These are phyloP conservation scores for Augochlorella aurata DNA, from an alignment of 2,888 invertebrate genomes.

Conservation along the genomic window DNA sequence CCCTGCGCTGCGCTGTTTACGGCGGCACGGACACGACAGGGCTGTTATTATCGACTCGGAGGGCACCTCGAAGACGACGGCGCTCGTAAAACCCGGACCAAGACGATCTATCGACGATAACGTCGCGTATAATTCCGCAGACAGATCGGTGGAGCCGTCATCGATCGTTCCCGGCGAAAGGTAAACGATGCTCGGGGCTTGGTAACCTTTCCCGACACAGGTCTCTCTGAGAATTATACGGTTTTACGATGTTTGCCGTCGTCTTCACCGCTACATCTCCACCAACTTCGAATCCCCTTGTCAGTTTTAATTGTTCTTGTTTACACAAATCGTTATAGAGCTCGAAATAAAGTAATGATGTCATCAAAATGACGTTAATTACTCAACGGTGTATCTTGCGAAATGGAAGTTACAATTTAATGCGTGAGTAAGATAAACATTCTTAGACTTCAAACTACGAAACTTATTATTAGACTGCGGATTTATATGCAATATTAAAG, in stretches of 20 bases:
- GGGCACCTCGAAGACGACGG: conserved; percentile 5
- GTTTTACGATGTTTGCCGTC: conserved; percentile 6
- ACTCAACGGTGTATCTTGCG: too few relatives aligned
- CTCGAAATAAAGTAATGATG: too few relatives aligned
- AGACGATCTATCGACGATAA: conserved; percentile 7
- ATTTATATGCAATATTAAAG: too few relatives aligned
- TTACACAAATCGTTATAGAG: too few relatives aligned
- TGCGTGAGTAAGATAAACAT: too few relatives aligned
- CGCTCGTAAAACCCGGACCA: background rate
- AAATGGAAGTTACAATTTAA: too few relatives aligned
- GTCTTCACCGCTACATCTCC: background rate
- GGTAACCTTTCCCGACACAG: background rate
- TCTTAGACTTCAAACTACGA: too few relatives aligned
- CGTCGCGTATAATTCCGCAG: background rate
- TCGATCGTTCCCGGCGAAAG: conserved; percentile 6
- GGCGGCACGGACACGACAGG: background rate
- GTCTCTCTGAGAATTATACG: conserved; percentile 6
- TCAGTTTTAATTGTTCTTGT: too few relatives aligned
- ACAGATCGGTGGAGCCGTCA: background rate
- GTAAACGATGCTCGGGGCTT: background rate
- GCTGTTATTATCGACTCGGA: background rate
- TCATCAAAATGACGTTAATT: too few relatives aligned
- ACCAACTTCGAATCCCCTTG: too few relatives aligned
- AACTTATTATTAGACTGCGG: too few relatives aligned
- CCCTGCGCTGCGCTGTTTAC: background rate